phyloP scores from a whole-genome alignment of 1,140 invertebrate species.

The Lasaia peninsularis region DNA sequence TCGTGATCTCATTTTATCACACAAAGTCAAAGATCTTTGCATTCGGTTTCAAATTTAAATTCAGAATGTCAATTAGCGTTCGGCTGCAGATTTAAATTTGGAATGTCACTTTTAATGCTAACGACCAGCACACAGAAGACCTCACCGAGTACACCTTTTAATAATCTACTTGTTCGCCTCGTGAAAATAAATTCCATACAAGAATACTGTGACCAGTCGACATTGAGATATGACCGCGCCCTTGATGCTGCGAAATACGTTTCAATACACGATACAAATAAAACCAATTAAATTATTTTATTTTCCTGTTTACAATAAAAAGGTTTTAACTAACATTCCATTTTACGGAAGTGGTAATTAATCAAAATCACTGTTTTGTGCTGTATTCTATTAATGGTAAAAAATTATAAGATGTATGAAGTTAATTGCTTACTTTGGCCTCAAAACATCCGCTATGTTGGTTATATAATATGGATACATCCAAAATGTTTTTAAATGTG shows the following conservation, averaged over 20 bases:
- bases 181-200: slow-evolving; percentile 12
- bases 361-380: neutral
- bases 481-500: too few species aligned
- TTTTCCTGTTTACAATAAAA: neutral
- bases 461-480: too few species aligned
- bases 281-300: slow-evolving; percentile 1
- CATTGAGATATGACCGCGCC: slow-evolving; percentile 18
- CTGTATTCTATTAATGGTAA: neutral
- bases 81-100: too few species aligned
- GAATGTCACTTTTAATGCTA: neutral
- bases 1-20: too few species aligned
- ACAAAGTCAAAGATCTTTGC: too few species aligned
- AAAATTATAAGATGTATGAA: neutral
- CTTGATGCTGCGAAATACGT: neutral
- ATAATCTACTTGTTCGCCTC: slow-evolving; percentile 7
- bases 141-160: neutral
- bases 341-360: neutral
- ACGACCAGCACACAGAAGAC: slow-evolving; percentile 2
- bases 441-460: neutral
- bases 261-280: neutral
- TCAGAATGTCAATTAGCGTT: too few species aligned
- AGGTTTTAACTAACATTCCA: neutral
- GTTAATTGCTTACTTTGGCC: neutral
- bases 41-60: too few species aligned
- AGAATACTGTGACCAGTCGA: slow-evolving; percentile 10